Conservation (phyloP, 2,888 invertebrate genomes). For the Pyralis farinalis region DNA sequence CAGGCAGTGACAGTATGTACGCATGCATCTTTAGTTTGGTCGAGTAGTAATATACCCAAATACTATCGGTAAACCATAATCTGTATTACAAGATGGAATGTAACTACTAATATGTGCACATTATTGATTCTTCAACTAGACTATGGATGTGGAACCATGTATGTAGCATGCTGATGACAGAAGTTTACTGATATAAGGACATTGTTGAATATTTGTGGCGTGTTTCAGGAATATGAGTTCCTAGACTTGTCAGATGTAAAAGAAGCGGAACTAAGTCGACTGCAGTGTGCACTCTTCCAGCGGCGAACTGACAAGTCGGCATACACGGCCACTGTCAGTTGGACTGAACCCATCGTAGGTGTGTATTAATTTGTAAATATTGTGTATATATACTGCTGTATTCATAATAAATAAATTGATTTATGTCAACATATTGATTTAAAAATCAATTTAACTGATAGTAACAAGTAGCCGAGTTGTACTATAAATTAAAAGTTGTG, state of each 20-base stretch:
- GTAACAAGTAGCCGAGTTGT: no score
- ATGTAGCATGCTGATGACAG: conserved; percentile 16
- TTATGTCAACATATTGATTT: no score
- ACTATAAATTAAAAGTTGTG: no score
- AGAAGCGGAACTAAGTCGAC: conserved; percentile 83
- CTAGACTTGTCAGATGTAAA: conserved; percentile 87
- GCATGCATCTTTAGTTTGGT: no score
- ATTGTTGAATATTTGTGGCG: conserved; percentile 41
- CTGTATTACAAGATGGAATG: no score
- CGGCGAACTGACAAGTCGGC: conserved; percentile 44
- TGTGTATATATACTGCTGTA: no score
- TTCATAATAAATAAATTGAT: no score
- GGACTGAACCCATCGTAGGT: conserved; percentile 63
- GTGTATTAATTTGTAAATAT: conserved; percentile 17
- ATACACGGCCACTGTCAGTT: conserved; percentile 45
- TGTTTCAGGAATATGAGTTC: conserved; percentile 85
- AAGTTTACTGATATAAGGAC: conserved; percentile 19
- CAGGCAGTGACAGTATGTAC: no score
- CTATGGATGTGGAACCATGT: conserved; percentile 11
- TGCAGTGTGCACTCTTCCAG: conserved; percentile 82
- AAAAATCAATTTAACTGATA: no score
- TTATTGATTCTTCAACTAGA: not conserved
- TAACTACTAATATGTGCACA: not conserved
- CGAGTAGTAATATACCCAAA: no score
- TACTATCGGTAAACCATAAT: no score